Base-by-base conservation (phyloP, 2,888 invertebrate species). In the Carabus problematicus region DNA sequence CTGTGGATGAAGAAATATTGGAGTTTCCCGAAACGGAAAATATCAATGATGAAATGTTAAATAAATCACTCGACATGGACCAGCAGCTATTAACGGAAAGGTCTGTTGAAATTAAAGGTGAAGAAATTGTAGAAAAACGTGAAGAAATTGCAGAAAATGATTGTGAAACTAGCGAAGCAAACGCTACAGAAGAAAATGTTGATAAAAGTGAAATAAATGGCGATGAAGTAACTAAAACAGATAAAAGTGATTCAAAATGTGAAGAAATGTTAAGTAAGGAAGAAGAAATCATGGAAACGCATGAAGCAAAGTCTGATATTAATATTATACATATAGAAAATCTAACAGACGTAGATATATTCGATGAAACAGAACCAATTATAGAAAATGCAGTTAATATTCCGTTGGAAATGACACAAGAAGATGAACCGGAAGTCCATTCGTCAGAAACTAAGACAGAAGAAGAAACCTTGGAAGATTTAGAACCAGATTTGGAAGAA, bases 221-320 rank as follows among this genome's bases (percentile, higher is more conserved):
- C 59, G 19, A 45, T 39, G 49, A 56, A 56, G 19, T n/a, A 8
- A 9, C 8, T n/a, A 49, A 14, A 11, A n/a, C 42, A 11, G 19
- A 11, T 12, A 41, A 45, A 52, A 54, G 12, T 47, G 12, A 12
- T 47, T 47, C 47, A 3, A 6, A 45, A 29, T 29, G 29, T 29
- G 29, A 29, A 29, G 29, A 29, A 6, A 6, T 29, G 6, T 29
- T 29, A 29, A 29, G 3, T 29, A 29, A 29, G 29, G 29, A 29
- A 29, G 6, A 3, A 3, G 29, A 29, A 29, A 29, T 29, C 29
- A 29, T 3, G 29, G 29, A 29, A 29, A 29, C n/a, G n/a, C n/a
- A 6, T 29, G 6, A 70, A 49, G 39, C 49, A 42, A 43, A 41
- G 60, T 43, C n/a, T 7, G 72, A 71, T 64, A 63, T 67, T 43